Percentiles rank a stretch among this genome's conserved stretches.
Conservation (phyloP, 2,888 invertebrate species). For the Melikaiella ostensackeni region DNA sequence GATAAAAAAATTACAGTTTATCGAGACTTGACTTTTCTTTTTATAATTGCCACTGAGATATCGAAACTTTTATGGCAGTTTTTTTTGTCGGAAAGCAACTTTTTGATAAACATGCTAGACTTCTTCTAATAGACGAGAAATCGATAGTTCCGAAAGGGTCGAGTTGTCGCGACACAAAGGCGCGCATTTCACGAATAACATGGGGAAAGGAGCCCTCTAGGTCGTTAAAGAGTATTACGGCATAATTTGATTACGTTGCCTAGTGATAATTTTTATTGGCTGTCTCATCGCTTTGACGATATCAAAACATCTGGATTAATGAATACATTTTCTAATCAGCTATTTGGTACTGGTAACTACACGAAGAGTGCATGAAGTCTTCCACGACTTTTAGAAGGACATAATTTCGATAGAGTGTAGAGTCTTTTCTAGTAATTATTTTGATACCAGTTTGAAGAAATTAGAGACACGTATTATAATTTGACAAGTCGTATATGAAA, state of each 20-base stretch:
- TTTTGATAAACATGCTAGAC: neutral
- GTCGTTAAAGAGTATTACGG: neutral
- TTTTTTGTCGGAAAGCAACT: neutral
- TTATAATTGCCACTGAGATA: neutral
- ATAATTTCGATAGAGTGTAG: too few relatives aligned
- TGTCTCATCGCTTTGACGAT: neutral
- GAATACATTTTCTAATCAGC: neutral
- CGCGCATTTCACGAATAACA: slow-evolving; percentile 8
- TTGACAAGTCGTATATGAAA: too few relatives aligned
- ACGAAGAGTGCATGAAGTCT: too few relatives aligned
- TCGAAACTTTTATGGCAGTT: neutral
- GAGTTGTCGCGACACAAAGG: slow-evolving; percentile 28
- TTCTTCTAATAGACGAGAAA: slow-evolving; percentile 1
- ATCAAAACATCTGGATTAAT: neutral
- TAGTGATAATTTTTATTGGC: neutral
- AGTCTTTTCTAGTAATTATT: too few relatives aligned
- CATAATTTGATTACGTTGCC: neutral
- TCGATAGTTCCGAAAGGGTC: slow-evolving; percentile 8
- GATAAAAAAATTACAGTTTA: too few relatives aligned
- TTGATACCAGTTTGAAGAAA: too few relatives aligned
- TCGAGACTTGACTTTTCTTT: neutral
- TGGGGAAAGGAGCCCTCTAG: neutral
- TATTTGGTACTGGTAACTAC: too few relatives aligned
- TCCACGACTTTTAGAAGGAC: too few relatives aligned
- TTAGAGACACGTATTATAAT: too few relatives aligned